phyloP scores from a whole-genome alignment of 1,140 invertebrate species.

The Listronotus bonariensis region DNA sequence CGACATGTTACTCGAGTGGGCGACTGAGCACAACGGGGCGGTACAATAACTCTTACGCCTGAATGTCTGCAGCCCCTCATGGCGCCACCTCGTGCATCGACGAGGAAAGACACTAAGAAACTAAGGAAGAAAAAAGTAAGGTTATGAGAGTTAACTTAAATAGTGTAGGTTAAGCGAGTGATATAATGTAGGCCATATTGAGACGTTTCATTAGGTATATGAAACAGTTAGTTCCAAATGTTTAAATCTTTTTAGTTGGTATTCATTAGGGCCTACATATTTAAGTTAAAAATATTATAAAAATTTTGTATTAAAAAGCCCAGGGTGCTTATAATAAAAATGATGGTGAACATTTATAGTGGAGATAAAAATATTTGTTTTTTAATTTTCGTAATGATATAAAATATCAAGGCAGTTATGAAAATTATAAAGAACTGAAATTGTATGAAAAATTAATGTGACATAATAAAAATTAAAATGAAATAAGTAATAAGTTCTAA shows the following conservation, averaged over 20 bases:
- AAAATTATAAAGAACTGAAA: not conserved
- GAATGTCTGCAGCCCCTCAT: conserved; percentile 96
- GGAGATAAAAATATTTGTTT: too few species aligned
- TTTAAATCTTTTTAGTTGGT: too few species aligned
- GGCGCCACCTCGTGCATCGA: conserved; percentile 93
- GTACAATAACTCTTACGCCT: conserved; percentile 92
- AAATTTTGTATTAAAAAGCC: too few species aligned
- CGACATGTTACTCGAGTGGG: conserved; percentile 94
- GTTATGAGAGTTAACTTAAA: not conserved
- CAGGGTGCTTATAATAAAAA: too few species aligned
- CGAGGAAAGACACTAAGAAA: conserved; percentile 96
- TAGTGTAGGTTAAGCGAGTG: not conserved
- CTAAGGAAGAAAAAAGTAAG: conserved; percentile 58
- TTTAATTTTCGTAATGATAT: not conserved
- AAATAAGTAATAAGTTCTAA: not conserved
- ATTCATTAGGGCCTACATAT: too few species aligned
- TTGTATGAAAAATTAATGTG: conserved; percentile 1
- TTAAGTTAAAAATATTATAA: too few species aligned
- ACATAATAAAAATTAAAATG: conserved; percentile 2
- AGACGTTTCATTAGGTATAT: not conserved
- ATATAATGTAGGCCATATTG: not conserved
- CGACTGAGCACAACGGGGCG: conserved; percentile 88
- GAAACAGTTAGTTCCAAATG: too few species aligned
- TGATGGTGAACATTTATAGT: too few species aligned
- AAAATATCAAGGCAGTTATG: conserved; percentile 24